These are phyloP conservation scores for Thalassoma bifasciatum DNA, from an alignment of 2,113 vertebrate genomes.

Conservation along the genomic window DNA sequence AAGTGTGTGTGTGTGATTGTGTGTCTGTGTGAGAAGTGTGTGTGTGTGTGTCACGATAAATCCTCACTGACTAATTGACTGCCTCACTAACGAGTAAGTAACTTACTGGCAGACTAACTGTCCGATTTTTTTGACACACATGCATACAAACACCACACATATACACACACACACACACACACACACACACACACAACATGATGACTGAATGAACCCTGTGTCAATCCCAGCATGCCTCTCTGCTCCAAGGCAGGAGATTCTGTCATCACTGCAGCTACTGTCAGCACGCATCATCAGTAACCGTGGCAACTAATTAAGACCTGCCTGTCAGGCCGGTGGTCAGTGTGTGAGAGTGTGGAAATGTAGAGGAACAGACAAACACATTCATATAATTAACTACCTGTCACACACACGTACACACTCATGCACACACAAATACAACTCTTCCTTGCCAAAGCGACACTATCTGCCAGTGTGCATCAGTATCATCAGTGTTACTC, in stretches of 20 bases:
- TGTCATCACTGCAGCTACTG: conserved; percentile 72
- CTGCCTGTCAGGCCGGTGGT: conserved; percentile 70
- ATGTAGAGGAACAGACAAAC: conserved; percentile 46
- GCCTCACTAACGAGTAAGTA: conserved; percentile 50
- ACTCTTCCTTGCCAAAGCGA: conserved; percentile 9
- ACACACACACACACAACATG: conserved; percentile 34
- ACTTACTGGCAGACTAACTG: conserved; percentile 46
- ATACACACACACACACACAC: background rate
- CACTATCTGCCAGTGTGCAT: conserved; percentile 54
- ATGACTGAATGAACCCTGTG: conserved; percentile 58
- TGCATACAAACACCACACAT: conserved; percentile 16
- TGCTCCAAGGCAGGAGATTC: conserved; percentile 69
- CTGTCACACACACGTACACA: conserved; percentile 50
- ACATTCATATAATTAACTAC: conserved; percentile 64
- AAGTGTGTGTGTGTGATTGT: background rate
- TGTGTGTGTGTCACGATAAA: conserved; percentile 22
- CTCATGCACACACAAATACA: conserved; percentile 4
- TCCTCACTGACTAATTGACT: conserved; percentile 48
- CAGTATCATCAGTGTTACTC: conserved; percentile 46
- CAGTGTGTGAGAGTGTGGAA: conserved; percentile 38
- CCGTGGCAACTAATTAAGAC: conserved; percentile 76
- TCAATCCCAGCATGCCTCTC: conserved; percentile 75
- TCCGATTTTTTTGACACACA: conserved; percentile 42
- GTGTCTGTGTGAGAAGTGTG: background rate
- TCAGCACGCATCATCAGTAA: conserved; percentile 70